Conservation (phyloP, 2,888 invertebrate genomes). For the Deilephila elpenor region DNA sequence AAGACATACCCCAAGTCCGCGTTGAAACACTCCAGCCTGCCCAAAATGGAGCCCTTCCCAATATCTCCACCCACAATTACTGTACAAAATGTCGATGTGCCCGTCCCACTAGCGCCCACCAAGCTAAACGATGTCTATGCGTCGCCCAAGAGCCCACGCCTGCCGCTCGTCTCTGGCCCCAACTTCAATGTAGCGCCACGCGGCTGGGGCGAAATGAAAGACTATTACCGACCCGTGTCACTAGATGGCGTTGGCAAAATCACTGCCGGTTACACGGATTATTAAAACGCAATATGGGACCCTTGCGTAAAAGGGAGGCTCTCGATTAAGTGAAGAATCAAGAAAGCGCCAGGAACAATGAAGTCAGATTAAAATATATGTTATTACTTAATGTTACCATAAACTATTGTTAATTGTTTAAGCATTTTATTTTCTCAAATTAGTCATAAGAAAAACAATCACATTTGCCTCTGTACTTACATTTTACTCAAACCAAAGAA, state of each 20-base stretch:
- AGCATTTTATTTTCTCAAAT: conserved; percentile 32
- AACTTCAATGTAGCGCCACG: conserved; percentile 94
- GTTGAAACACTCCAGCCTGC: conserved; percentile 69
- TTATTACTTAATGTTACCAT: conserved; percentile 26
- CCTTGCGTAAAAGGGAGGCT: neutral
- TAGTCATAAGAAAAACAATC: neutral
- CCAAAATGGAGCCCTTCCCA: conserved; percentile 81
- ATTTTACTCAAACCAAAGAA: neutral
- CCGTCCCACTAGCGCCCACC: conserved; percentile 74
- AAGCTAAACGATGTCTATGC: conserved; percentile 80
- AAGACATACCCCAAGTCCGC: conserved; percentile 80
- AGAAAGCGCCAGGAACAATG: neutral
- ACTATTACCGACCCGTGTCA: conserved; percentile 89
- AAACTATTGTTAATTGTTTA: conserved; percentile 27
- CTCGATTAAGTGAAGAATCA: neutral
- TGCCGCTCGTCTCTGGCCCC: conserved; percentile 76
- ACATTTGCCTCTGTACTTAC: neutral
- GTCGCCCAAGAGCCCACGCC: conserved; percentile 71
- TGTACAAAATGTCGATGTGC: conserved; percentile 66
- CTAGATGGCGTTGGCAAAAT: conserved; percentile 84
- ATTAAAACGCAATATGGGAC: conserved; percentile 57
- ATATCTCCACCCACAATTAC: conserved; percentile 69
- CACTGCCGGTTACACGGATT: conserved; percentile 77
- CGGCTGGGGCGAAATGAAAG: conserved; percentile 90
- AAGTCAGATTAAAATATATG: conserved; percentile 7